Percentiles rank a stretch among this genome's conserved stretches.
Conservation (phyloP, 2,888 invertebrate species). For the Busseola fusca region DNA sequence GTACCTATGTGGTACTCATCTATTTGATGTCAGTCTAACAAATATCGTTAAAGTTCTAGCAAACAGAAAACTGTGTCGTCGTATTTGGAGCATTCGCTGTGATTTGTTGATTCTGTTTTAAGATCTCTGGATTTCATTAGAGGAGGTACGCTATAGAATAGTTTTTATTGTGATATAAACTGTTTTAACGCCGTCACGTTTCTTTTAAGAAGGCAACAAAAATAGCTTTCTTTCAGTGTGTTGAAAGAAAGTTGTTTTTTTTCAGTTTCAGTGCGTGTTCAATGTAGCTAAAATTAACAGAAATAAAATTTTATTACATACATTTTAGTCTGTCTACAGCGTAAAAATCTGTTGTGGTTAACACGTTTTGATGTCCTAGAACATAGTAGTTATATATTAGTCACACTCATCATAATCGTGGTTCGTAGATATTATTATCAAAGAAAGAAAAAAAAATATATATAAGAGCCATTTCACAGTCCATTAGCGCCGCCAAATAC, state of each 20-base stretch:
- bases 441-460: neutral
- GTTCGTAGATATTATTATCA: neutral
- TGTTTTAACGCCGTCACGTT: neutral
- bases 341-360: neutral
- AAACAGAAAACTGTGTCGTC: constrained; percentile 28
- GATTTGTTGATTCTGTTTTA: constrained; percentile 20
- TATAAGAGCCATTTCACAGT: no score
- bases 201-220: neutral
- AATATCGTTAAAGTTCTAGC: constrained; percentile 16
- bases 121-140: constrained; percentile 2
- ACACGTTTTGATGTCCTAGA: neutral
- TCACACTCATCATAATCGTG: neutral
- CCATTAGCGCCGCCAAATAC: no score
- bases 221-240: neutral
- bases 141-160: neutral
- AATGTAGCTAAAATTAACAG: constrained; percentile 2
- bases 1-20: neutral
- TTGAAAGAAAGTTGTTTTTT: no score
- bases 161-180: neutral
- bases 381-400: neutral
- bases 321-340: neutral
- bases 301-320: neutral
- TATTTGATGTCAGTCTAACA: constrained; percentile 11
- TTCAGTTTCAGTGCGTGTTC: neutral
- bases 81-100: constrained; percentile 1